Evolutionary conservation across 2,113 vertebrate species (phyloP), one percentile per base, ranked within the genome.

Genomic region (Coreoperca whiteheadi): DNA sequence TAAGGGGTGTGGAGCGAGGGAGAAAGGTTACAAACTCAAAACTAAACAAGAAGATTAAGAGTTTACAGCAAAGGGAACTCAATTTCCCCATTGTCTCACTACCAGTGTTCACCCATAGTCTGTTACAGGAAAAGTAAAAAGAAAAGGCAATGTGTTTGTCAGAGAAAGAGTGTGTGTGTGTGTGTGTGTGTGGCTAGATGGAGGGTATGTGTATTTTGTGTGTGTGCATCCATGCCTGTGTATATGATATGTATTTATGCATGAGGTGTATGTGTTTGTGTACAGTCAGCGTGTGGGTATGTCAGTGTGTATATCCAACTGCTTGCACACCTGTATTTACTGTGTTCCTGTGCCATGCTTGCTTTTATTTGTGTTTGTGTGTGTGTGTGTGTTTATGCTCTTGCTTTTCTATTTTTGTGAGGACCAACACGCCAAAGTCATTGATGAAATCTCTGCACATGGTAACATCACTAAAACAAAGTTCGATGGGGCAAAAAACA

Each of bases 251-350:
- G 59, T 18, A 18, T 48, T 18, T 37, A 6, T 78, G 39, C 50
- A 3, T 41, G 39, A 8, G 6, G 32, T 41, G 20, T 57, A 0
- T 59, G 79, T 51, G 4, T 54, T 21, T 23, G 18, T 50, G 46
- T 43, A 1, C 11, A 32, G 5, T 37, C 14, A 34, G 15, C 54
- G 46, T 72, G 30, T 21, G 21, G 8, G 28, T 20, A 39, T 25
- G 46, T 56, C 11, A 11, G 30, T 39, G 37, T 59, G 32, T 54
- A 37, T 16, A 3, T 51, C 16, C 0, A 0, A 14, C 60, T 67
- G 70, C 59, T 74, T 68, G 67, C 60, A 73, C 70, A 82, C 53
- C 65, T 77, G 81, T 78, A 64, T 89, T 68, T 65, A 46, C 71
- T 39, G 16, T 23, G 43, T 57, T 25, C 69, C 57, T 60, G 41